Conservation (phyloP, 2,113 vertebrate genomes). For the Alexandromys fortis region DNA sequence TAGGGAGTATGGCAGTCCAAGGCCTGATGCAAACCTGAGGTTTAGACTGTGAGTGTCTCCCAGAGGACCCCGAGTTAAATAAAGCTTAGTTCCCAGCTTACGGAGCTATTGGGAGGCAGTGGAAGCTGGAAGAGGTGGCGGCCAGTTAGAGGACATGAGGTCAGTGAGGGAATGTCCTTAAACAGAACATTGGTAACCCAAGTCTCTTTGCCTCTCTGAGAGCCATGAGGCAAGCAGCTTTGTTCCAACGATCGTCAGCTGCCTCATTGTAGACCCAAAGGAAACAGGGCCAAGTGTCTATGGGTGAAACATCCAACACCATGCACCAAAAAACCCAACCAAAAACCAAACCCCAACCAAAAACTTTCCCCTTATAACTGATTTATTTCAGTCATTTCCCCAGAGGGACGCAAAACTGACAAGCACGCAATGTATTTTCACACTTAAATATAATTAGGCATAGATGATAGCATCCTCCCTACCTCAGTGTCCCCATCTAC, state of each 20-base stretch:
- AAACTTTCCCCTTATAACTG: neutral
- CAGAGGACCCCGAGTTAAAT: too few relatives aligned
- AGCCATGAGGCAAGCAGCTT: too few relatives aligned
- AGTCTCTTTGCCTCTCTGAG: neutral
- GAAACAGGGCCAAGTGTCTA: neutral
- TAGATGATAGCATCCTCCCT: neutral
- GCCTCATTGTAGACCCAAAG: neutral
- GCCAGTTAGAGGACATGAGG: neutral
- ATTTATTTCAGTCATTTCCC: neutral
- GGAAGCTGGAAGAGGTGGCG: neutral
- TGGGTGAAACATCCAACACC: neutral
- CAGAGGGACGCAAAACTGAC: neutral
- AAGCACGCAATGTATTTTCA: neutral
- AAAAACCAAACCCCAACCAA: neutral
- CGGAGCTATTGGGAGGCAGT: neutral
- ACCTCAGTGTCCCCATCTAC: neutral
- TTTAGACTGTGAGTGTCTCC: too few relatives aligned
- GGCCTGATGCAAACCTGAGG: too few relatives aligned
- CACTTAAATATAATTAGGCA: neutral
- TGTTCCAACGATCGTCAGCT: neutral
- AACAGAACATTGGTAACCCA: too few relatives aligned
- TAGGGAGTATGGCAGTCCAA: neutral
- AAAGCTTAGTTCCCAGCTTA: neutral
- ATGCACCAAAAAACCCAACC: neutral
- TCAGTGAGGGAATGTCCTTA: too few relatives aligned